Evolutionary conservation across 2,888 invertebrate genomes (phyloP), one percentile per base, ranked within the genome.

Genomic region (Micropterix aruncella): DNA sequence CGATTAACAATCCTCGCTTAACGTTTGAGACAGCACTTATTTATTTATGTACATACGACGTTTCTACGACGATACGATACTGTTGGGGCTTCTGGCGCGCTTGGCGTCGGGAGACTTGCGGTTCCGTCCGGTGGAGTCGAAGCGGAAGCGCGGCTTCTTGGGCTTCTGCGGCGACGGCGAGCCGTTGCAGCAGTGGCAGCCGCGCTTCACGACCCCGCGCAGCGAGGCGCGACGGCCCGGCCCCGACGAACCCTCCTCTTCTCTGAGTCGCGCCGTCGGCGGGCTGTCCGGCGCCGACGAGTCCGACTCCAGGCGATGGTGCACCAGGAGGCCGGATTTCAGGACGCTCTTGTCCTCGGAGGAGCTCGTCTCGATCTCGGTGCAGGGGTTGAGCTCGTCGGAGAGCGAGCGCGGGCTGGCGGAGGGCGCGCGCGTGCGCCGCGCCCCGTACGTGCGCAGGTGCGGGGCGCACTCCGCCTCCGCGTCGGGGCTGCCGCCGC

Each of bases 131-230:
- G 27, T 7, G 7, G 27, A 27, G 27, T 27, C 27, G 27, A 27
- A 27, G 27, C 27, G 27, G 27, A 27, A 27, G 4, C 66, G 55
- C 0, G 66, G 56, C 44, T 63, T 62, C 52, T 74, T 73, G 43
- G 75, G 66, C 38, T 70, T 62, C 18, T 67, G 65, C 5, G 75
- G 67, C 2, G 72, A 69, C 1, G 75, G 70, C 1, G 70, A 66
- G 4, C 77, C 77, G 55, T 65, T 73, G 58, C 79, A 79, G 57
- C 79, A 79, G 27, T 72, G 72, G 54, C 79, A 79, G 42, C 74
- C 74, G 38, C 77, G 69, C 52, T 77, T 77, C 1, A 76, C 76
- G 7, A 75, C 74, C 4, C 76, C 77, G 0, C 78, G 61, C 0
- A 65, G 65, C 18, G 55, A 74, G 41, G 60, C 74, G 52, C 57